Conservation (phyloP, 2,888 invertebrate genomes). For the Phymatocera aterrima region DNA sequence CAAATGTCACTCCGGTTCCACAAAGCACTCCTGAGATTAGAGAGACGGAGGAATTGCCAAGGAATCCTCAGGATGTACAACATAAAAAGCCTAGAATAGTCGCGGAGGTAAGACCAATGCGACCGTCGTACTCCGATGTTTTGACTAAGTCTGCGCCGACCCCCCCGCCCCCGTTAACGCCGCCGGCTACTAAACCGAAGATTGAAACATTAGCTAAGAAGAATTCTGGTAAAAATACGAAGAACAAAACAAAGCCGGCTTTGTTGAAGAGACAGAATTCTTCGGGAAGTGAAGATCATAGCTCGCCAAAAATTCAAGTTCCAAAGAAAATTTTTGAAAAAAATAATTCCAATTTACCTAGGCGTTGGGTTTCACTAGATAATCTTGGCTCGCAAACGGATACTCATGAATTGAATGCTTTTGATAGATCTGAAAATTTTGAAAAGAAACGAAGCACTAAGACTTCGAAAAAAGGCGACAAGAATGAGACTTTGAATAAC, state of each 20-base stretch:
- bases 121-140: conserved; percentile 91
- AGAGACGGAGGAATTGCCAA: conserved; percentile 62
- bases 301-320: conserved; percentile 68
- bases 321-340: conserved; percentile 71
- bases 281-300: conserved; percentile 76
- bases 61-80: conserved; percentile 55
- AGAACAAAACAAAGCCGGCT: conserved; percentile 72
- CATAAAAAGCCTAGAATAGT: conserved; percentile 83
- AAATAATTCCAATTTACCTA: conserved; percentile 72
- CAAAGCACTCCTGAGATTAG: conserved; percentile 60
- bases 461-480: conserved; percentile 64
- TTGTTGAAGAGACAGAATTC: conserved; percentile 77
- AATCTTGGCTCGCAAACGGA: conserved; percentile 68
- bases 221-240: conserved; percentile 71
- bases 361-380: conserved; percentile 74
- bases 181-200: conserved; percentile 68
- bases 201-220: conserved; percentile 72
- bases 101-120: conserved; percentile 91
- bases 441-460: conserved; percentile 67
- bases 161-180: conserved; percentile 68
- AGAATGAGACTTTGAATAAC: conserved; percentile 72
- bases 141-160: conserved; percentile 81
- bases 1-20: conserved; percentile 68
- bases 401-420: conserved; percentile 62
- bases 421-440: conserved; percentile 67